Evolutionary conservation across 2,888 invertebrate species (phyloP), one percentile per base, ranked within the genome.

Genomic region (Peribatodes rhomboidaria): DNA sequence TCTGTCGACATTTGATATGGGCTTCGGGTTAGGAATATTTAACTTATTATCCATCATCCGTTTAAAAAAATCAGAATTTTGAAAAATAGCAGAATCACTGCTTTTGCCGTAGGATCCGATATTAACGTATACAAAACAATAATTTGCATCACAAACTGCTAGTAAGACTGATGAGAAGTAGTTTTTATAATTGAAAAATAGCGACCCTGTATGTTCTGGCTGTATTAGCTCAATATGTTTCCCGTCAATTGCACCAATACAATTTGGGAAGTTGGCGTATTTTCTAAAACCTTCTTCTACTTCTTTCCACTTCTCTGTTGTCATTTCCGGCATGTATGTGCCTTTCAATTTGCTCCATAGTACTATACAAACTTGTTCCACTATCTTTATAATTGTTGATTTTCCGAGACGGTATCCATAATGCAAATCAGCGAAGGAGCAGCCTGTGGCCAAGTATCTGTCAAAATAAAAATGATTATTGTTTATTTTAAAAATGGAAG

Each of bases 181-280:
- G 50, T 68, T 60, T 69, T 72, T 73, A 59, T 73, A 70, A 66
- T 70, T 73, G 50, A 61, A 71, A 56, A 61, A 71, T 47, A 68
- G 52, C 22, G 70, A 72, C 61, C 70, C 71, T 59, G 65, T 67
- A 63, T 69, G 65, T 53, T 53, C 31, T 53, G 72, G 72, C 53
- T 72, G 68, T 53, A 71, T 68, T 61, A 70, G 65, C 68, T 68
- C 68, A 70, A 73, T 76, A 73, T 70, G 70, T 71, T 76, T 70
- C 72, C 73, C 47, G 11, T 47, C 27, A 11, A 47, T n/a, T 27
- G 27, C 47, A n/a, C 47, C 27, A 8, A 47, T n/a, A 27, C 47
- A 47, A 11, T 47, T 22, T n/a, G 47, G 47, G n/a, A 27, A 68
- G 69, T 66, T 73, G 14, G 39, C 39, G 14, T 39, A 14, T 39